A percentile compares a stretch with the other conserved stretches of the same genome.
phyloP scores from a whole-genome alignment of 2,888 invertebrate genomes.

The Diaperis boleti region DNA sequence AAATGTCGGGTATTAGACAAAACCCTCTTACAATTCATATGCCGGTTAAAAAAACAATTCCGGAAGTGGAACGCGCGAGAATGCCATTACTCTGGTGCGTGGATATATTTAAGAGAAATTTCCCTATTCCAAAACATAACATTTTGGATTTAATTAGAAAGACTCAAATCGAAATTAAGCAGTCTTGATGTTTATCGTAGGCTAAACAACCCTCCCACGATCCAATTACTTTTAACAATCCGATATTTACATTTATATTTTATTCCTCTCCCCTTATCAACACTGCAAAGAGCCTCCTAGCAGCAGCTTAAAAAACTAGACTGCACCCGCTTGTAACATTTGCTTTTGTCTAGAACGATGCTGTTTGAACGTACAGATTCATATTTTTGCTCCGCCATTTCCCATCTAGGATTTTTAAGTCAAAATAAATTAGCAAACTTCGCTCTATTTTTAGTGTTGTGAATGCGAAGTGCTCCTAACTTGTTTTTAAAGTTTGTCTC shows the following conservation, averaged over 20 bases:
- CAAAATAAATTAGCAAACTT: too few species aligned
- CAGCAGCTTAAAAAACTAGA: conserved; percentile 6
- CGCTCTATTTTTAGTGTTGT: too few species aligned
- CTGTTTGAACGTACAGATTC: background rate
- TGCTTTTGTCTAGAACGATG: conserved; percentile 13
- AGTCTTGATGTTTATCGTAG: conserved; percentile 35
- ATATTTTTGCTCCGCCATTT: background rate
- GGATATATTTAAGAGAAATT: conserved; percentile 37
- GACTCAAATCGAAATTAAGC: conserved; percentile 40
- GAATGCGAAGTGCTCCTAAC: too few species aligned
- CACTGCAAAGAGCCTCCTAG: conserved; percentile 4
- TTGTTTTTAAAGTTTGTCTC: too few species aligned
- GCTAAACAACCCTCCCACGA: conserved; percentile 33
- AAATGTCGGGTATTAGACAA: conserved; percentile 34
- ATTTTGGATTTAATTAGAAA: conserved; percentile 38
- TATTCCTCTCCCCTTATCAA: background rate
- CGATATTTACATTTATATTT: conserved; percentile 28
- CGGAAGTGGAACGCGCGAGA: conserved; percentile 32
- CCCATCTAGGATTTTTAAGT: background rate
- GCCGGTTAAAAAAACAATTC: conserved; percentile 36
- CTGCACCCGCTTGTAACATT: conserved; percentile 17
- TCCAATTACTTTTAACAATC: conserved; percentile 21
- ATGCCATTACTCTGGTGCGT: conserved; percentile 30
- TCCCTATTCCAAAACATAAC: conserved; percentile 20
- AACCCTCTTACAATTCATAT: conserved; percentile 36